phyloP scores from a whole-genome alignment of 2,888 invertebrate genomes.

The Taenaris catops region DNA sequence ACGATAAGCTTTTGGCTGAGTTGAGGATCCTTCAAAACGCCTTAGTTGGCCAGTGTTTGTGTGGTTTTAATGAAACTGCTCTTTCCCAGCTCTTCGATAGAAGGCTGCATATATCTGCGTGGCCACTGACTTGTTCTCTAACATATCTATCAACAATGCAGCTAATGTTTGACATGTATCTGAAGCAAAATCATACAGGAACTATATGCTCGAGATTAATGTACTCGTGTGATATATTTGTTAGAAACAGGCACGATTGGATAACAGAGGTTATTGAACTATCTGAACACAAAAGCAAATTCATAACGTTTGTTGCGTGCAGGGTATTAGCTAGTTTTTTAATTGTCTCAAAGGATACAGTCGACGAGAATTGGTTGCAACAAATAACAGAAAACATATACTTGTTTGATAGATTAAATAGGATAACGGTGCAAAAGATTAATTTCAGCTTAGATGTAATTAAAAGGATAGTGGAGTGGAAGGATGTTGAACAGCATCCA shows the following conservation, averaged over 20 bases:
- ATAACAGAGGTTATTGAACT: conserved; percentile 91
- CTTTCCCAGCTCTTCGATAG: conserved; percentile 86
- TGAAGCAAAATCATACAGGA: conserved; percentile 90
- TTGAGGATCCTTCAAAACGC: conserved; percentile 82
- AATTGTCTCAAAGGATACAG: conserved; percentile 89
- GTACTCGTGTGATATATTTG: conserved; percentile 88
- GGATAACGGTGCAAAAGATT: conserved; percentile 85
- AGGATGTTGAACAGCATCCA: conserved; percentile 89
- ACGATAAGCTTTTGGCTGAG: conserved; percentile 67
- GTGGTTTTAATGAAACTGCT: conserved; percentile 85
- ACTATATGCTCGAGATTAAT: conserved; percentile 90
- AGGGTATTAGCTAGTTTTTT: conserved; percentile 90
- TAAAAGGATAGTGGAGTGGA: conserved; percentile 93
- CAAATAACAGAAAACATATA: conserved; percentile 87
- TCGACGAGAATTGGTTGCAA: conserved; percentile 90
- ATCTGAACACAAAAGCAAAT: conserved; percentile 88
- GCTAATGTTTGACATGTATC: conserved; percentile 89
- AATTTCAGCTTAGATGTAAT: conserved; percentile 92
- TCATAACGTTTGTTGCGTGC: conserved; percentile 89
- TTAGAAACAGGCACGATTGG: conserved; percentile 89
- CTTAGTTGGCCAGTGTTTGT: conserved; percentile 88
- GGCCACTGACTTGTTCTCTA: conserved; percentile 77
- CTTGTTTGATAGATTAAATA: conserved; percentile 82
- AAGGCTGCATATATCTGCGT: conserved; percentile 68
- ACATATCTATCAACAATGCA: conserved; percentile 92